phyloP scores from a whole-genome alignment of 1,140 invertebrate genomes.

The Brachionus rotundiformis region DNA sequence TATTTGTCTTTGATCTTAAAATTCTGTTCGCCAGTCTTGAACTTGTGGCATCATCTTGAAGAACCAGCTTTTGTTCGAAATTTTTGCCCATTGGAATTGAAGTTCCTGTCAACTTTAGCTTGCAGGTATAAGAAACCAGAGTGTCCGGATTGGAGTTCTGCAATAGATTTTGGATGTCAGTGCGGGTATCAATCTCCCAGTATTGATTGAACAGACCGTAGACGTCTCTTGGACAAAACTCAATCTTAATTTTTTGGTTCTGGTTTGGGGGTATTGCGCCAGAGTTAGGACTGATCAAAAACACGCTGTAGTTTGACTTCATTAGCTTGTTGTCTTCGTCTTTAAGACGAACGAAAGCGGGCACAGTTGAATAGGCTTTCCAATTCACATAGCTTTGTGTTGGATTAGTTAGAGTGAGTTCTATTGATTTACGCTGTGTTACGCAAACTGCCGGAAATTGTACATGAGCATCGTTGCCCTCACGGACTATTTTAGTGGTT shows the following conservation, averaged over 20 bases:
- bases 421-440: slow-evolving; percentile 44
- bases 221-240: slow-evolving; percentile 40
- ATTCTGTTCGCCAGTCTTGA: slow-evolving; percentile 19
- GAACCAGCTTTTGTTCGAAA: slow-evolving; percentile 41
- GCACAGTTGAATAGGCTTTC: slow-evolving; percentile 42
- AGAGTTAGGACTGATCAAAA: slow-evolving; percentile 15
- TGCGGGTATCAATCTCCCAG: slow-evolving; percentile 46
- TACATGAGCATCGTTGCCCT: slow-evolving; percentile 32
- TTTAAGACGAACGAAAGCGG: slow-evolving; percentile 2
- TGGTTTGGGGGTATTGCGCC: slow-evolving; percentile 34
- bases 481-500: not conserved
- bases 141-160: not conserved
- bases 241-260: slow-evolving; percentile 45
- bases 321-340: not conserved
- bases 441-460: slow-evolving; percentile 18
- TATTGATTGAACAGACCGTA: slow-evolving; percentile 29
- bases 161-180: slow-evolving; percentile 6
- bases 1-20: slow-evolving; percentile 22
- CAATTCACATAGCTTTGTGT: slow-evolving; percentile 18
- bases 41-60: slow-evolving; percentile 5
- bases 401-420: slow-evolving; percentile 34
- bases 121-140: not conserved
- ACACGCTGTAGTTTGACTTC: slow-evolving; percentile 23
- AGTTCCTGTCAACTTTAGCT: not conserved
- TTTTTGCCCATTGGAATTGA: slow-evolving; percentile 24